Conservation (phyloP, 2,797 vertebrate genomes). For the Eulemur albifrons region DNA sequence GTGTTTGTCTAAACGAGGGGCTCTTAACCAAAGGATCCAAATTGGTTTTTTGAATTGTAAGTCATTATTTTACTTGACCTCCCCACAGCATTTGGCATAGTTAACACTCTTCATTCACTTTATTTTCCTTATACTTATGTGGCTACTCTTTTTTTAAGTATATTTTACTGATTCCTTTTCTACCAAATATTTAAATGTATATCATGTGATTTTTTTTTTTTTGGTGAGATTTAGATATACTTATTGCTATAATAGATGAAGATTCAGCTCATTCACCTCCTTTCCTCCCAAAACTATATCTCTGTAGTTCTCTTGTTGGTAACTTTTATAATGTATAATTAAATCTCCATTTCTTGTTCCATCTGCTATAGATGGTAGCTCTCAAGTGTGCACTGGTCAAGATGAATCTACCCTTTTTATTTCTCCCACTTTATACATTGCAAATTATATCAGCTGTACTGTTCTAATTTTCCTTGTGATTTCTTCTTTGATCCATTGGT, state of each 20-base stretch:
- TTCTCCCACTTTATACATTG: neutral
- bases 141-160: neutral
- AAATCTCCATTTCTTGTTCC: neutral
- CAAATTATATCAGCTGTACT: neutral
- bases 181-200: neutral
- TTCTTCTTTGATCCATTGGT: neutral
- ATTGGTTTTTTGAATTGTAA: neutral
- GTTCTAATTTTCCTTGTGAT: neutral
- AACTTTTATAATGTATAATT: neutral
- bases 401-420: neutral
- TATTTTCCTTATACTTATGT: neutral
- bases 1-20: neutral
- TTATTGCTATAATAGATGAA: neutral
- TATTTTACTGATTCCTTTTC: neutral
- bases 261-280: neutral
- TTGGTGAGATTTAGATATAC: neutral
- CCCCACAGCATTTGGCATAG: neutral
- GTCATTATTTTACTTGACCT: neutral
- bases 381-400: neutral
- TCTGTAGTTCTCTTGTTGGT: neutral
- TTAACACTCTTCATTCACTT: neutral
- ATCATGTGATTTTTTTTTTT: neutral
- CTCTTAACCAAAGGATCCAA: neutral
- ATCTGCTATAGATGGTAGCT: neutral
- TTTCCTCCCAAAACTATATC: neutral